phyloP scores from a whole-genome alignment of 2,113 vertebrate genomes.

The Dasyornis broadbenti region DNA sequence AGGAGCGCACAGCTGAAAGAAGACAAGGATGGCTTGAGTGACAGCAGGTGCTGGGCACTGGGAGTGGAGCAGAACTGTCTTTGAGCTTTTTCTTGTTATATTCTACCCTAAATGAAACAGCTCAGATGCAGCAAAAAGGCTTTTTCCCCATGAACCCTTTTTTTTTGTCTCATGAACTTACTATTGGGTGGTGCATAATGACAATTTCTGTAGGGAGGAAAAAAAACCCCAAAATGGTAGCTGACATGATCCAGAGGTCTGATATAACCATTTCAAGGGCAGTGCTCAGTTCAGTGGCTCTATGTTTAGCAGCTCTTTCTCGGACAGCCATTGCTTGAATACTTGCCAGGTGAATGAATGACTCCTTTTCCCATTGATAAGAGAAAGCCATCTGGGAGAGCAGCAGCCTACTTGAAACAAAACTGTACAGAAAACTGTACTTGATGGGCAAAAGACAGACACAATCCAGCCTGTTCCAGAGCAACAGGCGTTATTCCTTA shows the following conservation, averaged over 20 bases:
- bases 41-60: neutral
- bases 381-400: neutral
- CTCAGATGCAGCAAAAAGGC: neutral
- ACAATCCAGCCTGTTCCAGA: neutral
- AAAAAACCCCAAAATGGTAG: neutral
- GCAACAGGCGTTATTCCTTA: neutral
- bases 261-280: constrained; percentile 11
- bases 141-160: neutral
- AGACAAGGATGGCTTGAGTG: neutral
- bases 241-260: neutral
- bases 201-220: neutral
- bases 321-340: neutral
- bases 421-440: neutral
- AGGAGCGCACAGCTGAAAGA: neutral
- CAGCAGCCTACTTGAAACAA: neutral
- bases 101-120: neutral
- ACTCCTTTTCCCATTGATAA: neutral
- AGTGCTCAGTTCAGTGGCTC: neutral
- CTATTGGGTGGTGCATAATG: neutral
- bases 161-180: neutral
- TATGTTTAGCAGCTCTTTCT: neutral
- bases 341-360: neutral
- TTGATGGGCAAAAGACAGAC: neutral
- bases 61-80: neutral
- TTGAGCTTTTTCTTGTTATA: neutral